phyloP scores from a whole-genome alignment of 2,888 invertebrate genomes.

The Drosophila nr. medialis region DNA sequence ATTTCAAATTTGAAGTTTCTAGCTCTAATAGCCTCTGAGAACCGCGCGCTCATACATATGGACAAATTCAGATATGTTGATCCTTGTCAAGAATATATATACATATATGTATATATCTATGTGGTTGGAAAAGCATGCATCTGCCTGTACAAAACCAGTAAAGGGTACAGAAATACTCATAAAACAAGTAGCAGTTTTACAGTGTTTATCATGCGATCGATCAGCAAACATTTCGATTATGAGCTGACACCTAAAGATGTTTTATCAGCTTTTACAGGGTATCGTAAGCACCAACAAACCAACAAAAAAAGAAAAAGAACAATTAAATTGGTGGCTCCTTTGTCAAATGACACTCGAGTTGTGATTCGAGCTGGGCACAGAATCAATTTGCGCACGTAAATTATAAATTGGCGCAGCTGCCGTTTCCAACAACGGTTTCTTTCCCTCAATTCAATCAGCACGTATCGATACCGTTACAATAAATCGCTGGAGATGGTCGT shows the following conservation, averaged over 20 bases:
- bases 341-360: slow-evolving; percentile 13
- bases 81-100: neutral
- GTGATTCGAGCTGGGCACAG: neutral
- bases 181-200: neutral
- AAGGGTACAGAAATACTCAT: neutral
- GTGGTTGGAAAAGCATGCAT: neutral
- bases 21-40: neutral
- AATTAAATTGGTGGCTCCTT: slow-evolving; percentile 18
- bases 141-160: too few relatives aligned
- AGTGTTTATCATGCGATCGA: neutral
- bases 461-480: slow-evolving; percentile 34
- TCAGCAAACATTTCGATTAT: neutral
- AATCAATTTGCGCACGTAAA: slow-evolving; percentile 14
- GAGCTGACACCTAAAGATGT: neutral
- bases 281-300: neutral
- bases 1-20: neutral
- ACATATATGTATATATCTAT: too few relatives aligned
- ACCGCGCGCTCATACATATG: neutral
- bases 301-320: neutral
- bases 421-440: neutral
- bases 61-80: neutral
- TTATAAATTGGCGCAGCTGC: slow-evolving; percentile 1
- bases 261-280: neutral
- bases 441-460: slow-evolving; percentile 8
- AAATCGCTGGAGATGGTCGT: slow-evolving; percentile 35